Conservation (phyloP, 2,888 invertebrate species). For the Nephrotoma guestfalica region DNA sequence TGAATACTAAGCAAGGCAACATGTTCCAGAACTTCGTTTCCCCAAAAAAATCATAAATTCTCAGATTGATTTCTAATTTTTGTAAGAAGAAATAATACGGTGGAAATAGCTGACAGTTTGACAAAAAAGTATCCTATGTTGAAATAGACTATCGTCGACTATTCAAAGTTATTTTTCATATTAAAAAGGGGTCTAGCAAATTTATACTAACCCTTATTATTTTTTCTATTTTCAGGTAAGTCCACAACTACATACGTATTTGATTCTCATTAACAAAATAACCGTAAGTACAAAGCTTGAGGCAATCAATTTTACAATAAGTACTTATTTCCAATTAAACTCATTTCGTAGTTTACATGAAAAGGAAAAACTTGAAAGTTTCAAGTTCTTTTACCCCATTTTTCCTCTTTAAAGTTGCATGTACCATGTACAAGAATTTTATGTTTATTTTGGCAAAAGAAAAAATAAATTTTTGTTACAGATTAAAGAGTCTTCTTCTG, state of each 20-base stretch:
- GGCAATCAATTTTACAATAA: background rate
- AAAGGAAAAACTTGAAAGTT: background rate
- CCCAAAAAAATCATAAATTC: no score
- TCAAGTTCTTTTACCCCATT: background rate
- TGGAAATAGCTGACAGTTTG: no score
- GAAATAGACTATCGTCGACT: no score
- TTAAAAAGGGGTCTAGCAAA: no score
- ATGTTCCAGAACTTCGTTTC: no score
- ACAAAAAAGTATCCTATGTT: no score
- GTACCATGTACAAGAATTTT: background rate
- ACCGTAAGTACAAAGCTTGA: background rate
- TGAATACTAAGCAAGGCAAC: no score
- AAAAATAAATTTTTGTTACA: background rate
- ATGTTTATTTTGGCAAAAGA: background rate
- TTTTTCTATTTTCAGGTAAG: background rate
- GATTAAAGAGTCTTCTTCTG: background rate
- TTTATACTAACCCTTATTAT: background rate
- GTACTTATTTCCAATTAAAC: background rate
- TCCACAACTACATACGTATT: background rate
- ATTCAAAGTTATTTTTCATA: no score
- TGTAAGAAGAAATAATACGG: no score
- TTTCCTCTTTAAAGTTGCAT: background rate
- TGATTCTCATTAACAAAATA: background rate
- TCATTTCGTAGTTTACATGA: background rate
- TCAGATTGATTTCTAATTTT: no score